Conservation (phyloP, 2,113 vertebrate species). For the Furnarius figulus region DNA sequence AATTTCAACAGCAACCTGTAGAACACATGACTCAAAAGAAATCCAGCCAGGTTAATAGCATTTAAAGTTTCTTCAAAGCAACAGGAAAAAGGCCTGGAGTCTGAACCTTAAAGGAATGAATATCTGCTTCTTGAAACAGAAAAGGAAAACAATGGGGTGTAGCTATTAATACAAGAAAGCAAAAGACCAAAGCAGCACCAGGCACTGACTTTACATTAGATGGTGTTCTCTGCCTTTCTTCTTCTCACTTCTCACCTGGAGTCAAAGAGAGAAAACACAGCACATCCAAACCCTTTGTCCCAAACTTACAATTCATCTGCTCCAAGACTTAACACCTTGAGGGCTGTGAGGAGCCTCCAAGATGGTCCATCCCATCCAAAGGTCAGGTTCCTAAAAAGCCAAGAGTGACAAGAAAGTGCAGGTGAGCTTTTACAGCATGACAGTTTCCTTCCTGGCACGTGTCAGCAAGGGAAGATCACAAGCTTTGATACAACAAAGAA, state of each 20-base stretch:
- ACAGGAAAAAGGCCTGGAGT: background rate
- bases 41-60: background rate
- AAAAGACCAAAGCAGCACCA: background rate
- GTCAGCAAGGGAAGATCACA: background rate
- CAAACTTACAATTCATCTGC: slow-evolving; percentile 82
- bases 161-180: background rate
- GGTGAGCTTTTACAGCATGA: background rate
- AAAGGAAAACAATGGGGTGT: background rate
- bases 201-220: background rate
- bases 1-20: background rate
- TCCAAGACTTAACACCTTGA: slow-evolving; percentile 82
- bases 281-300: background rate
- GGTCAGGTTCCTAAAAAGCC: slow-evolving; percentile 82
- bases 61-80: background rate
- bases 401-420: background rate
- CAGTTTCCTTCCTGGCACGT: background rate
- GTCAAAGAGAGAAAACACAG: background rate
- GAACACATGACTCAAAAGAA: background rate
- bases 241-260: background rate
- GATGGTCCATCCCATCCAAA: slow-evolving; percentile 88
- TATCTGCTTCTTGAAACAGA: background rate
- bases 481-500: background rate
- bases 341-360: slow-evolving; percentile 88
- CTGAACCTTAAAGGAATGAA: background rate
- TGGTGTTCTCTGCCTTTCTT: background rate